Evolutionary conservation across 2,888 invertebrate genomes (phyloP).

Genomic region (Timandra comae): DNA sequence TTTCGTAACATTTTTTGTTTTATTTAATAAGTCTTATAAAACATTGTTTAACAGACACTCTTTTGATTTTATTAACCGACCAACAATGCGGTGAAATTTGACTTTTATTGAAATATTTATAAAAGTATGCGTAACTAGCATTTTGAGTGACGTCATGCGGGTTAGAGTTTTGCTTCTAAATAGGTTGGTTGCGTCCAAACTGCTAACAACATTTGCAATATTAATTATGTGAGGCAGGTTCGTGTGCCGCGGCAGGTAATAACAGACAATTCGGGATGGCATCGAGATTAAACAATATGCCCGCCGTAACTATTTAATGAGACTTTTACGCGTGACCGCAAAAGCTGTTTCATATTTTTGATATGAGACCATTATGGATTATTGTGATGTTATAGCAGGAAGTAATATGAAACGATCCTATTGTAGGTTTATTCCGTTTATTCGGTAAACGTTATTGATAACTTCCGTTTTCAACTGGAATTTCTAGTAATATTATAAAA

Average conservation of each 20-base stretch:
- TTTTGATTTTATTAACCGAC: no score
- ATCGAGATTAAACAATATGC: slow-evolving; percentile 58
- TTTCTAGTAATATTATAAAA: no score
- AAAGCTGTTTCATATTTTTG: slow-evolving; percentile 6
- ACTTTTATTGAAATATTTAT: no score
- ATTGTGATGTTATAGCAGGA: slow-evolving; percentile 1
- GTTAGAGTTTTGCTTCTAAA: slow-evolving; percentile 26
- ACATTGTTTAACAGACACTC: no score
- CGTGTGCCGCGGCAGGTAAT: slow-evolving; percentile 48
- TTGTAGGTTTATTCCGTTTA: neutral
- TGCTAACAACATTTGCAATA: slow-evolving; percentile 73
- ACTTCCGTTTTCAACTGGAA: no score
- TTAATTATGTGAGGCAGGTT: slow-evolving; percentile 60
- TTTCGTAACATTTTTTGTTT: no score
- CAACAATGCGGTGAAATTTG: no score
- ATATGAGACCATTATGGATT: no score
- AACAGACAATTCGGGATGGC: slow-evolving; percentile 50
- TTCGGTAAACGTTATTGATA: no score
- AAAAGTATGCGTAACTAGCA: neutral
- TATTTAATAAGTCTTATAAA: no score
- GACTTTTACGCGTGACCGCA: slow-evolving; percentile 31
- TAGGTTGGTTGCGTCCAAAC: slow-evolving; percentile 41
- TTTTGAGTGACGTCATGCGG: slow-evolving; percentile 12
- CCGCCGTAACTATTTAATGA: slow-evolving; percentile 53
- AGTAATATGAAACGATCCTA: neutral